These are phyloP conservation scores for Thunnus maccoyii DNA, from an alignment of 2,113 vertebrate genomes.

Conservation along the genomic window DNA sequence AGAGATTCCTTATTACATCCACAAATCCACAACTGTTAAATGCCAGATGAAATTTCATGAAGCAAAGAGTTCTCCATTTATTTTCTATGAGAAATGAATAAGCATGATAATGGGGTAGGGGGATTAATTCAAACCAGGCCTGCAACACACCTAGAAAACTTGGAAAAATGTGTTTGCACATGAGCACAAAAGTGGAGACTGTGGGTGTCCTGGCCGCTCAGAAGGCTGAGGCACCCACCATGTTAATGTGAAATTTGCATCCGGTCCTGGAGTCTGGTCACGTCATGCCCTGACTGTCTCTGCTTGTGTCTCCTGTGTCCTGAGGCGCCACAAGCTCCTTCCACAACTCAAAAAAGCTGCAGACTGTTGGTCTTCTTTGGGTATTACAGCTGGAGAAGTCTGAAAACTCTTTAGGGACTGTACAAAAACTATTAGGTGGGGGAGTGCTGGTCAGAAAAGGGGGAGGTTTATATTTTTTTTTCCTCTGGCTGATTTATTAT, in stretches of 20 bases:
- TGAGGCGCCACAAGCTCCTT: neutral
- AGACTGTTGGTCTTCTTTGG: neutral
- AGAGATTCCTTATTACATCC: neutral
- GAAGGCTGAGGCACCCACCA: constrained; percentile 19
- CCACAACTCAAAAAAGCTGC: constrained; percentile 12
- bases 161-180: constrained; percentile 25
- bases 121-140: constrained; percentile 20
- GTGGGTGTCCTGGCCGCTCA: constrained; percentile 52
- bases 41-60: constrained; percentile 44
- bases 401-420: neutral
- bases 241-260: constrained; percentile 38
- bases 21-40: constrained; percentile 23
- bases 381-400: neutral
- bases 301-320: constrained; percentile 8
- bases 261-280: constrained; percentile 25
- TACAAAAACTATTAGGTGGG: neutral
- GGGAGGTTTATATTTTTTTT: neutral
- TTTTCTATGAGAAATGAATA: constrained; percentile 24
- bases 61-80: constrained; percentile 45
- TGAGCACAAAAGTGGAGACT: constrained; percentile 4
- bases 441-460: neutral
- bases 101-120: neutral
- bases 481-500: neutral
- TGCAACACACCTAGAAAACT: constrained; percentile 2
- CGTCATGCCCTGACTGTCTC: constrained; percentile 7